Conservation (phyloP, 2,113 vertebrate species). For the Hassar affinis region DNA sequence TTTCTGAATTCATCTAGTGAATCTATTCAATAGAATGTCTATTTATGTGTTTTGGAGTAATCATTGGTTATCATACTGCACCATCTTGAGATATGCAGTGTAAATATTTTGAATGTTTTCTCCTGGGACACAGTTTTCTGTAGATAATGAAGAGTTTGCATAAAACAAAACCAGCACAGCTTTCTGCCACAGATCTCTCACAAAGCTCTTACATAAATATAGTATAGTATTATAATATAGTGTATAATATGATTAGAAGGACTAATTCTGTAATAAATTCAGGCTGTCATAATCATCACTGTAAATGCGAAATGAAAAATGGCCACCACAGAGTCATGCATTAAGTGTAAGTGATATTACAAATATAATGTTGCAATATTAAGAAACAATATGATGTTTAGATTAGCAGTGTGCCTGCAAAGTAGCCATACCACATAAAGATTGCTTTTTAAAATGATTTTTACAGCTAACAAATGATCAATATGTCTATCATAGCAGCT, state of each 20-base stretch:
- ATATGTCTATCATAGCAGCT: too few relatives aligned
- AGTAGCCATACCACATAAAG: too few relatives aligned
- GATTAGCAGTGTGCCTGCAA: too few relatives aligned
- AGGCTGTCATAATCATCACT: background rate
- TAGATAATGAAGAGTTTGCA: conserved; percentile 5
- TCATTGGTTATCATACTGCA: background rate
- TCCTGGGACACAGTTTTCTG: background rate
- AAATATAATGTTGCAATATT: too few relatives aligned
- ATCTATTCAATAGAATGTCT: background rate
- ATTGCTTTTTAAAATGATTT: too few relatives aligned
- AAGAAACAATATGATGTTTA: too few relatives aligned
- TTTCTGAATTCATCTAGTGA: background rate
- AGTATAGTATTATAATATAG: background rate
- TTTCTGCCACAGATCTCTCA: background rate
- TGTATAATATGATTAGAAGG: background rate
- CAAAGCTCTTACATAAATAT: background rate
- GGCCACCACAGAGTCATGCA: background rate
- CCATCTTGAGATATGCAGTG: background rate
- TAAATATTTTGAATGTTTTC: conserved; percentile 26
- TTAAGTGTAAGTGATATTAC: background rate
- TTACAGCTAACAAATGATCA: too few relatives aligned
- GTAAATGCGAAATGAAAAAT: background rate
- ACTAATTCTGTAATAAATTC: background rate
- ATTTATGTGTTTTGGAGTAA: background rate
- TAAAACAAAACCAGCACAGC: background rate